Evolutionary conservation across 1,140 invertebrate genomes (phyloP), one percentile per base, ranked within the genome.

Genomic region (Neotoxoptera formosana): DNA sequence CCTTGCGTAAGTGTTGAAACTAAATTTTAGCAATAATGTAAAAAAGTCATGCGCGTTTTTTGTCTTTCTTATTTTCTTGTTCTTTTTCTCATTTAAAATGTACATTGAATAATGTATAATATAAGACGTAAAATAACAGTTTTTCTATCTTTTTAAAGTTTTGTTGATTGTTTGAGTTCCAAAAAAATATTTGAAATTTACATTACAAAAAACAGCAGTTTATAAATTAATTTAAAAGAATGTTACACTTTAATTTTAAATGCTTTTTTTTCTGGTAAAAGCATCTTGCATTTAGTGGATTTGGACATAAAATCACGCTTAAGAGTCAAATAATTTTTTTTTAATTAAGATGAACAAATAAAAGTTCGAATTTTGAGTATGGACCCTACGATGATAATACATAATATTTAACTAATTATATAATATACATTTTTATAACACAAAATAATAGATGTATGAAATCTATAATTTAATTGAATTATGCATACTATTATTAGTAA

Each of bases 181-280:
- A n/a, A 48, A 87, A 88, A n/a, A 88, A 25, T 88, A 88, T 51
- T 88, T 48, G 14, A 7, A 88, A 30, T 48, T 7, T 30, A 88
- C 86, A n/a, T 48, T 47, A 7, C 30, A 21, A 20, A 88, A 88
- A 88, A 88, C 47, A n/a, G 30, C 17, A 30, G 47, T 88, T 88
- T 51, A 88, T 88, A 88, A 88, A 88, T 88, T 88, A 88, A 88
- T 88, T 88, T 48, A 48, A 20, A 88, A 88, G 7, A 48, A 47
- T 48, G 84, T 87, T 87, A 87, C 84, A 48, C 41, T 48, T 88
- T 88, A 51, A 88, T 88, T 88, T 86, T n/a, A 11, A 86, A 47
- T 84, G 8, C 1, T 25, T 84, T 45, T 47, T 84, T 84, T 45
- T 84, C 25, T 45, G 23, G 11, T 67, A 7, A 67, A 67, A n/a